A percentile compares a stretch with the other conserved stretches of the same genome.
phyloP scores from a whole-genome alignment of 30 jellyfish, hydroid and myxozoan genomes.

The Hydractinia echinata region DNA sequence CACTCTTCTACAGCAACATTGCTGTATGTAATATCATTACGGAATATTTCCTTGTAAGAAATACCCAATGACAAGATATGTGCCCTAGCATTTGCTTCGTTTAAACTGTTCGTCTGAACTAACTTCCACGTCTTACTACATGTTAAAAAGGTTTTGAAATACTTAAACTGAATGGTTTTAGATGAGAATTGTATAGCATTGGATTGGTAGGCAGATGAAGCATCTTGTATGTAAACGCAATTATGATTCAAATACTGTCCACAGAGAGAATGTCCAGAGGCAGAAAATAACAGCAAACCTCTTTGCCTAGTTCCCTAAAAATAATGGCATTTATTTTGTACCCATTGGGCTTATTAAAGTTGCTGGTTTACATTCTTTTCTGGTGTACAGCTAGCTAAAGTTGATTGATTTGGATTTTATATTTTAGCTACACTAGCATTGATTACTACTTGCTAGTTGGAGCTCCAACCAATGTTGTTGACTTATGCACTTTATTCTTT shows the following conservation, averaged over 20 bases:
- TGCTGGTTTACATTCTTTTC: too few species aligned
- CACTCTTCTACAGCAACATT: conserved; percentile 15
- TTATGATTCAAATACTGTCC: background rate
- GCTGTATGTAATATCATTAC: conserved; percentile 13
- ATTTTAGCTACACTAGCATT: too few species aligned
- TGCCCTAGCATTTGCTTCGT: conserved; percentile 22
- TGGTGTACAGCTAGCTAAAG: too few species aligned
- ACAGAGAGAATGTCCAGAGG: background rate
- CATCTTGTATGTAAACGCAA: too few species aligned
- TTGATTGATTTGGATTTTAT: too few species aligned
- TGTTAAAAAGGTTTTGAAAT: background rate
- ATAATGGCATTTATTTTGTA: too few species aligned
- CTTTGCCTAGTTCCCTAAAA: background rate
- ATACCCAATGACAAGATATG: background rate
- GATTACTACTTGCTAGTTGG: too few species aligned
- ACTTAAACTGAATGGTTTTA: background rate
- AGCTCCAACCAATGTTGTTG: too few species aligned
- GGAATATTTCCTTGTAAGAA: background rate
- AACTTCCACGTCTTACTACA: conserved; percentile 1
- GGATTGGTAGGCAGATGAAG: too few species aligned
- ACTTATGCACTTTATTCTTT: too few species aligned
- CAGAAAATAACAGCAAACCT: background rate
- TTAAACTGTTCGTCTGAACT: background rate
- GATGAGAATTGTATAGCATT: too few species aligned
- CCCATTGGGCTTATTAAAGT: too few species aligned